phyloP scores from a whole-genome alignment of 2,888 invertebrate genomes.

The Nephrocerus scutellatus region DNA sequence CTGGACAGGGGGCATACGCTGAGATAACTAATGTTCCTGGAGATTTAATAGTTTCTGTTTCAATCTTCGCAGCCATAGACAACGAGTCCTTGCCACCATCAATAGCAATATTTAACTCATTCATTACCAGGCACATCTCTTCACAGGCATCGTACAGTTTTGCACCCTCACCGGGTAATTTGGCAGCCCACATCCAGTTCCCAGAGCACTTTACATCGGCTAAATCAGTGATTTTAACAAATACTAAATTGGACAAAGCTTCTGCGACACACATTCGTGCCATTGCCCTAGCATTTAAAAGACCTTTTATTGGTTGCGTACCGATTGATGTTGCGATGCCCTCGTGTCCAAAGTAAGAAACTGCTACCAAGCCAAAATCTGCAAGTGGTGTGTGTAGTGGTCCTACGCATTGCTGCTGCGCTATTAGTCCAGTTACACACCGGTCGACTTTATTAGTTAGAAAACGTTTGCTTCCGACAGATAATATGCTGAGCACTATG shows the following conservation, averaged over 20 bases:
- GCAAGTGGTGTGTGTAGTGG: constrained; percentile 93
- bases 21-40: constrained; percentile 93
- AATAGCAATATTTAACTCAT: constrained; percentile 72
- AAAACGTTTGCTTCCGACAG: constrained; percentile 91
- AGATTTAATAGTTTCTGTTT: constrained; percentile 61
- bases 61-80: constrained; percentile 91
- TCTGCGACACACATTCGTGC: constrained; percentile 93
- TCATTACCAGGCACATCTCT: constrained; percentile 83
- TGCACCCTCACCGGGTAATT: constrained; percentile 86
- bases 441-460: constrained; percentile 93
- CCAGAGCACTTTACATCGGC: constrained; percentile 95
- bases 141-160: constrained; percentile 78
- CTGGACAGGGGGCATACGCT: constrained; percentile 90
- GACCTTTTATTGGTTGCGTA: constrained; percentile 88
- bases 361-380: constrained; percentile 84
- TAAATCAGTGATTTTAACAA: constrained; percentile 58
- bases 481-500: constrained; percentile 76
- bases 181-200: constrained; percentile 99
- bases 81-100: constrained; percentile 97
- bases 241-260: constrained; percentile 84
- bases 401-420: constrained; percentile 97
- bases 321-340: constrained; percentile 95
- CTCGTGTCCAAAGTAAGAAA: constrained; percentile 73
- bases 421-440: constrained; percentile 90
- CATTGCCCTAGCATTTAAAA: constrained; percentile 71